Evolutionary conservation across 1,140 invertebrate species (phyloP).

Genomic region (Solenopsis invicta): DNA sequence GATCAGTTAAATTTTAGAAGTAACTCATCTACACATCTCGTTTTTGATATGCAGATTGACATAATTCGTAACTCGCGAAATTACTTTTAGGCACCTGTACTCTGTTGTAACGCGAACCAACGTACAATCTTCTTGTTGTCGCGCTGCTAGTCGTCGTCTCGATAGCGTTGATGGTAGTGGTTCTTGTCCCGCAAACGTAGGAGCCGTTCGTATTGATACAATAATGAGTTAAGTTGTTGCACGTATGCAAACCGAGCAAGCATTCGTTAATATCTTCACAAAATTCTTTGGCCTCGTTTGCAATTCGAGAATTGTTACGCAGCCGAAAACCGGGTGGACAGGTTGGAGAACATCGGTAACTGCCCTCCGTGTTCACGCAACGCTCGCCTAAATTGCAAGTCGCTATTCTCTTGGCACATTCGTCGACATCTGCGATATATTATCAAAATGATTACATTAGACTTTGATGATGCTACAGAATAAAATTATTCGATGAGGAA

Average conservation of each 20-base stretch:
- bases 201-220: constrained; percentile 93
- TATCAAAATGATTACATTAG: not conserved
- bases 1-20: not conserved
- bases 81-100: not conserved
- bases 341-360: constrained; percentile 74
- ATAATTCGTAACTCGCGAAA: not conserved
- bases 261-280: constrained; percentile 94
- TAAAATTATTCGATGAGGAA: not conserved
- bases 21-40: no score
- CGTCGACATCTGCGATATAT: constrained; percentile 89
- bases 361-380: constrained; percentile 89
- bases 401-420: constrained; percentile 89
- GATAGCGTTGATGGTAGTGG: constrained; percentile 41
- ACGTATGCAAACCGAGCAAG: constrained; percentile 87
- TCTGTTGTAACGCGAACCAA: constrained; percentile 7
- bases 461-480: not conserved
- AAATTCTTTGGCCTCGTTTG: constrained; percentile 84
- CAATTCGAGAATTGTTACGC: constrained; percentile 91
- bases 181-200: constrained; percentile 90
- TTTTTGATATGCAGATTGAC: not conserved
- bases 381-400: constrained; percentile 88
- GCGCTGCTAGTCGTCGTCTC: not conserved
- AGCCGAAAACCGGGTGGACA: constrained; percentile 85
- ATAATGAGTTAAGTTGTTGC: constrained; percentile 89
- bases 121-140: not conserved